phyloP scores from a whole-genome alignment of 1,140 invertebrate species.

The Drosophila persimilis region DNA sequence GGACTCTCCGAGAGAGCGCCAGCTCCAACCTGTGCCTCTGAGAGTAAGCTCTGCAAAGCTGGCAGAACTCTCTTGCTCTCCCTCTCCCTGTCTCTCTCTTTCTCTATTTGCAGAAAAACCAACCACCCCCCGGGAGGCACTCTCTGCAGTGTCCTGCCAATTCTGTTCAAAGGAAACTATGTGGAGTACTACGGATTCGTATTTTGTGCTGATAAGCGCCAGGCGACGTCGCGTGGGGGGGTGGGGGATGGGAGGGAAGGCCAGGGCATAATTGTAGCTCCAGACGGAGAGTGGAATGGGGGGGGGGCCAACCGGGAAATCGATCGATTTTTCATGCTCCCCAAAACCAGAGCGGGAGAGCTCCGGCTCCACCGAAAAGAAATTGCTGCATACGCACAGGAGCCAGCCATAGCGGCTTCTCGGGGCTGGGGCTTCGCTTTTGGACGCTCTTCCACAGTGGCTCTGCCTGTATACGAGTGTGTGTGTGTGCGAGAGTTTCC shows the following conservation, averaged over 20 bases:
- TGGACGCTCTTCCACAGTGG: conserved; percentile 17
- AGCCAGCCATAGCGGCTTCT: conserved; percentile 48
- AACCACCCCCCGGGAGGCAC: conserved; percentile 43
- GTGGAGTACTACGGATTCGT: conserved; percentile 65
- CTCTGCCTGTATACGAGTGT: not conserved
- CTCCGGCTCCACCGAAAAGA: conserved; percentile 43
- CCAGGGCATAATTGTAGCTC: conserved; percentile 55
- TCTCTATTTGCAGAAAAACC: conserved; percentile 44
- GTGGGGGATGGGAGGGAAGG: not conserved
- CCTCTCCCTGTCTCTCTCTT: conserved; percentile 1
- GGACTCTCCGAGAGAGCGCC: not conserved
- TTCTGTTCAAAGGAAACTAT: conserved; percentile 60
- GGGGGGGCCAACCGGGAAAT: conserved; percentile 20
- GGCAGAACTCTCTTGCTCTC: conserved; percentile 16
- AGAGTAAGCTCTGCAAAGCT: conserved; percentile 49
- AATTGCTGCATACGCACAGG: conserved; percentile 77
- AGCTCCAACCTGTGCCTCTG: not conserved
- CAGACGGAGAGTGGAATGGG: conserved; percentile 23
- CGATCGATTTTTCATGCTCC: conserved; percentile 77
- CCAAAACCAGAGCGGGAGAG: conserved; percentile 45
- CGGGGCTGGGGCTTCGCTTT: conserved; percentile 49
- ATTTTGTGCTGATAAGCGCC: conserved; percentile 69
- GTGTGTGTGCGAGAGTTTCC: conserved; percentile 24
- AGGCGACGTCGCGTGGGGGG: conserved; percentile 21
- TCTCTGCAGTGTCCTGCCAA: conserved; percentile 69